A percentile compares a stretch with the other conserved stretches of the same genome.
phyloP scores from a whole-genome alignment of 1,140 invertebrate species.

The Grapholita molesta region DNA sequence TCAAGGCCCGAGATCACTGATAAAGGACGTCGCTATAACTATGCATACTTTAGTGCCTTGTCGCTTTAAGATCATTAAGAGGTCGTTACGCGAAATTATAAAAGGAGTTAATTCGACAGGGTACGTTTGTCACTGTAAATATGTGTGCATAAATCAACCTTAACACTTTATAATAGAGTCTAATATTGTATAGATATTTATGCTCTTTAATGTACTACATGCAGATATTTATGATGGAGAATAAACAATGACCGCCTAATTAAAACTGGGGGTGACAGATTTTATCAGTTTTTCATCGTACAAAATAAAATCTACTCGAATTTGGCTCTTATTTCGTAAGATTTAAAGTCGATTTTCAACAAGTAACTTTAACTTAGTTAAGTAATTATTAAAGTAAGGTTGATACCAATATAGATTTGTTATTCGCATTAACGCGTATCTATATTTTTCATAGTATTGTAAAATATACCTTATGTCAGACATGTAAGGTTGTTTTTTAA shows the following conservation, averaged over 20 bases:
- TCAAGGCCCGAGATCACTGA: constrained; percentile 54
- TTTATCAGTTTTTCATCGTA: background rate
- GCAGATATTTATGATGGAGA: background rate
- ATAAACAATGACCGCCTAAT: constrained; percentile 34
- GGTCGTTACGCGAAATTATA: background rate
- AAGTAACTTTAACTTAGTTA: background rate
- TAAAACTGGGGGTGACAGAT: constrained; percentile 50
- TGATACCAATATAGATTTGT: background rate
- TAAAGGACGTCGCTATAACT: constrained; percentile 38
- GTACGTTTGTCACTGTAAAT: too few species aligned
- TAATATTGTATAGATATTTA: too few species aligned
- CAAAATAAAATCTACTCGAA: constrained; percentile 34
- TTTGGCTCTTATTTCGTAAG: background rate
- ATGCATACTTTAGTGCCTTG: background rate
- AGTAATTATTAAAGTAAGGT: background rate
- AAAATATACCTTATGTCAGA: background rate
- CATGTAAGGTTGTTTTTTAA: background rate
- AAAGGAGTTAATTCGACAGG: background rate
- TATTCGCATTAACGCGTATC: background rate
- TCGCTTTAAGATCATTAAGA: background rate
- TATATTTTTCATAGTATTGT: constrained; percentile 1
- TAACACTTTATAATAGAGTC: too few species aligned
- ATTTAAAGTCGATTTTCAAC: background rate
- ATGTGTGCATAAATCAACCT: too few species aligned
- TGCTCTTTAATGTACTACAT: too few species aligned